Conservation (phyloP, 2,888 invertebrate species). For the Dilophus febrilis region DNA sequence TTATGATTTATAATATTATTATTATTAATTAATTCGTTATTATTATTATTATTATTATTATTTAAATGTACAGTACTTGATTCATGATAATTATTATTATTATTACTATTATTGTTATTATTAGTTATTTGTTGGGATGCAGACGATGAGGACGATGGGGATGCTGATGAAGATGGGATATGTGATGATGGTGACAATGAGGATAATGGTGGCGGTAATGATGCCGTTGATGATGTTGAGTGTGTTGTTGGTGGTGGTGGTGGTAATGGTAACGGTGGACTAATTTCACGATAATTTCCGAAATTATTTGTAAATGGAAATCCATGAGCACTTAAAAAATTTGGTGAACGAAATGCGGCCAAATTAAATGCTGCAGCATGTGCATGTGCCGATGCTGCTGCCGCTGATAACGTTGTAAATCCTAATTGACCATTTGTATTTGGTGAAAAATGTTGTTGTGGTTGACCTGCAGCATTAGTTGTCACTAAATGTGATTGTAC, state of each 20-base stretch:
- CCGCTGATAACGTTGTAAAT: slow-evolving; percentile 21
- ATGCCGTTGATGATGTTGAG: neutral
- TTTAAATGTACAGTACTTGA: slow-evolving; percentile 1
- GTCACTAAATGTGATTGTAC: slow-evolving; percentile 6
- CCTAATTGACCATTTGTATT: slow-evolving; percentile 5
- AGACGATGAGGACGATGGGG: neutral
- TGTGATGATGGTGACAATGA: too few relatives aligned
- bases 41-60: slow-evolving; percentile 1
- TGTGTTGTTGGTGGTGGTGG: neutral
- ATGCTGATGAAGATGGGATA: slow-evolving; percentile 1
- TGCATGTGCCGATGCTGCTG: slow-evolving; percentile 20
- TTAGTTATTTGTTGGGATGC: neutral
- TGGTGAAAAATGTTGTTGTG: slow-evolving; percentile 7
- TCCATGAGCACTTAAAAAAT: slow-evolving; percentile 16
- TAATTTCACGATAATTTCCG: slow-evolving; percentile 9
- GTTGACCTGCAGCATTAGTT: too few relatives aligned
- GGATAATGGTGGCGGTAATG: neutral
- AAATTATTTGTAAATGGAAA: slow-evolving; percentile 15
- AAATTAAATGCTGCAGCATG: slow-evolving; percentile 21
- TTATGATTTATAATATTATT: slow-evolving; percentile 7
- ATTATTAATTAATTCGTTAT: slow-evolving; percentile 1
- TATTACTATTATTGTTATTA: neutral
- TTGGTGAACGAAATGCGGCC: slow-evolving; percentile 19
- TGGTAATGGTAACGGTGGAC: slow-evolving; percentile 1
- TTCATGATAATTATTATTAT: neutral